These are phyloP conservation scores for Ommatoiulus sabulosus DNA, from an alignment of 2,888 invertebrate species.

Conservation along the genomic window DNA sequence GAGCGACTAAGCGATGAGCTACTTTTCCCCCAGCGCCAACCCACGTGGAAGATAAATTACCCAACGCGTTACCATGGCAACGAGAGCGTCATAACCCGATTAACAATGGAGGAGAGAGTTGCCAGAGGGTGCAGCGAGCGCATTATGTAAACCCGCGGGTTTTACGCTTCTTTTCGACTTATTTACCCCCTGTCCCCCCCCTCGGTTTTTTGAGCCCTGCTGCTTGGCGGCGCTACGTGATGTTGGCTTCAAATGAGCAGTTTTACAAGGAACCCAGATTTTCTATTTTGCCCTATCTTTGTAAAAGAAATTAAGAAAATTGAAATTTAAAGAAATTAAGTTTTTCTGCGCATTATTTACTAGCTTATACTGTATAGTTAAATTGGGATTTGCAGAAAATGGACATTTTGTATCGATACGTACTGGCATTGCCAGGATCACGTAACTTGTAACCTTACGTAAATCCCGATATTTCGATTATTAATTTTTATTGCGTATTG, in stretches of 20 bases:
- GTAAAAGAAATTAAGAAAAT: neutral
- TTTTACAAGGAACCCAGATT: neutral
- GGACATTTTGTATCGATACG: too few relatives aligned
- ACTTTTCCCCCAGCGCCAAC: neutral
- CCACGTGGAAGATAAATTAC: slow-evolving; percentile 19
- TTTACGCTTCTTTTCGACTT: neutral
- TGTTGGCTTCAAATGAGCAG: neutral
- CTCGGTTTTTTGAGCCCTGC: neutral
- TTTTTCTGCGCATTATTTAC: too few relatives aligned
- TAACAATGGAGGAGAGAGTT: slow-evolving; percentile 12
- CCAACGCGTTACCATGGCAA: neutral
- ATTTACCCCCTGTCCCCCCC: neutral
- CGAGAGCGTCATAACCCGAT: slow-evolving; percentile 39
- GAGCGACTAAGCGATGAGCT: slow-evolving; percentile 3
- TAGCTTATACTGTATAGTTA: too few relatives aligned
- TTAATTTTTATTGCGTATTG: too few relatives aligned
- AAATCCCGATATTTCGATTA: too few relatives aligned
- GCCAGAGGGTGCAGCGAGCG: slow-evolving; percentile 22
- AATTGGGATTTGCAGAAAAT: too few relatives aligned
- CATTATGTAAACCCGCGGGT: slow-evolving; percentile 7
- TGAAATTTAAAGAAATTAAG: too few relatives aligned
- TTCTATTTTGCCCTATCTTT: neutral
- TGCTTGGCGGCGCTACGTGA: neutral
- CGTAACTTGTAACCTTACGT: too few relatives aligned
- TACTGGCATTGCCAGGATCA: too few relatives aligned